Evolutionary conservation across 2,113 vertebrate genomes (phyloP).

Genomic region (Chamaea fasciata): DNA sequence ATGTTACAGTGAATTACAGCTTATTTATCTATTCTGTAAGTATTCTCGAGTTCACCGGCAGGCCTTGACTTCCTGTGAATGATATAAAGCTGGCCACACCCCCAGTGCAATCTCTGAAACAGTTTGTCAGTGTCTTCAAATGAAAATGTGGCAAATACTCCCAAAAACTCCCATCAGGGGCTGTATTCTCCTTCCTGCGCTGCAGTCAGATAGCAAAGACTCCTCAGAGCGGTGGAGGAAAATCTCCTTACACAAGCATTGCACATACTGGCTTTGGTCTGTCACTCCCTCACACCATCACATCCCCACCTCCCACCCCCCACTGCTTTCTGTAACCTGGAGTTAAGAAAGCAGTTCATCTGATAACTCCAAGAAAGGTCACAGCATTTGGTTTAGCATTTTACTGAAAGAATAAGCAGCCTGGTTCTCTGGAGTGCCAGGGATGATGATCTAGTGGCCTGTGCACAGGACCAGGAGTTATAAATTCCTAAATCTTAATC

Average conservation of each 20-base stretch:
- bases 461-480: background rate
- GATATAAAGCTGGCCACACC: background rate
- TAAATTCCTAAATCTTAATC: slow-evolving; percentile 53
- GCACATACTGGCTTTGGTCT: background rate
- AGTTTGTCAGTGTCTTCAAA: background rate
- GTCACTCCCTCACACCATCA: background rate
- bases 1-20: background rate
- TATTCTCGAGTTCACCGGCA: accelerated
- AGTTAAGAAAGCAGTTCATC: slow-evolving; percentile 5
- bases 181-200: background rate
- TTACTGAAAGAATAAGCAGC: slow-evolving; percentile 17
- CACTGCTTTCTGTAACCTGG: background rate
- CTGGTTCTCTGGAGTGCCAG: background rate
- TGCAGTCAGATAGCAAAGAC: background rate
- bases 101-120: background rate
- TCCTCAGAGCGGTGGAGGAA: background rate
- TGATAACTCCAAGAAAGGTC: slow-evolving; percentile 22
- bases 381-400: slow-evolving; percentile 11
- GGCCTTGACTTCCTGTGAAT: background rate
- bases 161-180: background rate
- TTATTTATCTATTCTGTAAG: background rate
- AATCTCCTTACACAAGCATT: background rate
- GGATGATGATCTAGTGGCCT: background rate
- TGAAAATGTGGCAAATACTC: background rate
- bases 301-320: background rate